Conservation (phyloP, 1,140 invertebrate genomes). For the Cydia fagiglandana region DNA sequence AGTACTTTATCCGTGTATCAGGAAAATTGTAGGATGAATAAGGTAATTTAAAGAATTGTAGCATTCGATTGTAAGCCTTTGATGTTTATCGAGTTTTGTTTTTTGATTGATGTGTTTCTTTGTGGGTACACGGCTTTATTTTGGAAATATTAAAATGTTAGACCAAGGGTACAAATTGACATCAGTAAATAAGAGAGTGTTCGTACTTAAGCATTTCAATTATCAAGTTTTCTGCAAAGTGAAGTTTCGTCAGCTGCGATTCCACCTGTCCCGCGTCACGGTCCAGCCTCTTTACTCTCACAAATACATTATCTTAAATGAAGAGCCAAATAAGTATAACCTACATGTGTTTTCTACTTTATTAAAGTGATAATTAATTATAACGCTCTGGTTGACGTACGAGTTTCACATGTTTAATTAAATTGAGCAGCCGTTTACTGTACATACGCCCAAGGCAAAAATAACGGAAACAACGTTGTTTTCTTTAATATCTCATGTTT, state of each 20-base stretch:
- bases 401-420: slow-evolving; percentile 24
- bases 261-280: neutral
- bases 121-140: too few relatives aligned
- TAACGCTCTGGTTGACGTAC: neutral
- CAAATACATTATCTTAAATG: slow-evolving; percentile 11
- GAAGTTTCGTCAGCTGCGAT: neutral
- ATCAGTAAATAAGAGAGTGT: too few relatives aligned
- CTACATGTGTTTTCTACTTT: slow-evolving; percentile 12
- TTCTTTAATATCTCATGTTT: too few relatives aligned
- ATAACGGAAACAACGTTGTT: too few relatives aligned
- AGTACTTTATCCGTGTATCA: neutral
- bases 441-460: neutral
- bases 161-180: too few relatives aligned
- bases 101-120: too few relatives aligned
- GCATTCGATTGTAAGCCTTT: too few relatives aligned
- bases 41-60: too few relatives aligned
- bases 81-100: too few relatives aligned
- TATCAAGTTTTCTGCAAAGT: neutral
- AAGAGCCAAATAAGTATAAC: slow-evolving; percentile 8
- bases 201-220: neutral
- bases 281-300: neutral
- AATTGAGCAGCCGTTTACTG: neutral
- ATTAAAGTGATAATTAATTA: slow-evolving; percentile 24
- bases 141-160: too few relatives aligned
- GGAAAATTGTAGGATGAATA: neutral